phyloP scores from a whole-genome alignment of 53 echinoderm and acorn worm species.

The Paracentrotus lividus region DNA sequence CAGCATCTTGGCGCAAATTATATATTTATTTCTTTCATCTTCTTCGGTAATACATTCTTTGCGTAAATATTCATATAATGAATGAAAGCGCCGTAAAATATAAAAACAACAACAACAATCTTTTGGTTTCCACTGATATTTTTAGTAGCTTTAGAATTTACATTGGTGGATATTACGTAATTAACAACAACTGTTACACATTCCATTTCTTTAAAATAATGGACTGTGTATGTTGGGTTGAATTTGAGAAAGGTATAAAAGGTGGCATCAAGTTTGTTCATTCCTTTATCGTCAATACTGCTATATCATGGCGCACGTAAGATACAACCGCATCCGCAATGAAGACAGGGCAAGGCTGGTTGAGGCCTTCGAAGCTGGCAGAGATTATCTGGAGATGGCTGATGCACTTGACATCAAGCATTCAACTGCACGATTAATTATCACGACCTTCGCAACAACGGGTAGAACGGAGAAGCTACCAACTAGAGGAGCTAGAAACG shows the following conservation, averaged over 20 bases:
- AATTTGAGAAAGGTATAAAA: slow-evolving; percentile 37
- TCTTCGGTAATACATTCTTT: too few species aligned
- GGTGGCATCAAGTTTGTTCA: slow-evolving; percentile 48
- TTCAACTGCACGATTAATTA: background rate
- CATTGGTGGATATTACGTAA: slow-evolving; percentile 15
- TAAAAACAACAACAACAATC: too few species aligned
- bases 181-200: slow-evolving; percentile 33
- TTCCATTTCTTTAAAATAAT: slow-evolving; percentile 15
- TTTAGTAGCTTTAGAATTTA: slow-evolving; percentile 14
- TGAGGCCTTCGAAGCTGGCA: slow-evolving; percentile 12
- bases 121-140: slow-evolving; percentile 3
- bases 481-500: slow-evolving; percentile 17
- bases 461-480: slow-evolving; percentile 42
- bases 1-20: too few species aligned
- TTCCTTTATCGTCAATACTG: slow-evolving; percentile 23
- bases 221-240: slow-evolving; percentile 31
- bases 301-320: slow-evolving; percentile 13
- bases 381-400: slow-evolving; percentile 1
- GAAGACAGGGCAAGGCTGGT: slow-evolving; percentile 13
- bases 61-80: too few species aligned
- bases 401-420: slow-evolving; percentile 19
- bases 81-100: too few species aligned
- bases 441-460: background rate
- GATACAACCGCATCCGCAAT: slow-evolving; percentile 48
- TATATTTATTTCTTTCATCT: too few species aligned